phyloP scores from a whole-genome alignment of 1,140 invertebrate genomes.

The Lutraria rhynchaena region DNA sequence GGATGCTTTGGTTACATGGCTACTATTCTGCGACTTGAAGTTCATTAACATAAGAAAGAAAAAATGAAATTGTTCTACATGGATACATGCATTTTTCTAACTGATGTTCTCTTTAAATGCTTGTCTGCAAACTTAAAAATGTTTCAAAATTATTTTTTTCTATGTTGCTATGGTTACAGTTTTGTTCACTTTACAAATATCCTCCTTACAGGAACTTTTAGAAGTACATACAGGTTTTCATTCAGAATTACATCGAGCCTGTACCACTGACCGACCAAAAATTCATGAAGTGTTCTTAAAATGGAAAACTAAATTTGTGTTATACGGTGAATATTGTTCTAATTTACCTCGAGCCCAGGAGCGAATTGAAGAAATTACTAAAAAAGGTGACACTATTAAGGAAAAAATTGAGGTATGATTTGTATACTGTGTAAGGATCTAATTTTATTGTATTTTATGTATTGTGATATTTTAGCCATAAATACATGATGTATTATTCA shows the following conservation, averaged over 20 bases:
- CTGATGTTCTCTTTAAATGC: too few relatives aligned
- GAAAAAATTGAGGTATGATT: slow-evolving; percentile 48
- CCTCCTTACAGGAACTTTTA: slow-evolving; percentile 21
- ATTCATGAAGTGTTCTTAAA: slow-evolving; percentile 87
- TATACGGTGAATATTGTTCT: slow-evolving; percentile 98
- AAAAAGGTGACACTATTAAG: slow-evolving; percentile 77
- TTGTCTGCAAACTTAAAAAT: too few relatives aligned
- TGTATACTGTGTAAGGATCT: too few relatives aligned
- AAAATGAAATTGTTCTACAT: too few relatives aligned
- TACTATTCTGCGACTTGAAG: too few relatives aligned
- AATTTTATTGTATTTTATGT: too few relatives aligned
- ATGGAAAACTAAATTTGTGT: slow-evolving; percentile 94
- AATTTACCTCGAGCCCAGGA: slow-evolving; percentile 93
- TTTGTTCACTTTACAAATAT: too few relatives aligned
- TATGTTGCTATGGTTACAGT: not conserved
- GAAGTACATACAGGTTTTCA: slow-evolving; percentile 92
- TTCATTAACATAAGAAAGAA: too few relatives aligned
- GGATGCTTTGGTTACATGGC: too few relatives aligned
- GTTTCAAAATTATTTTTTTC: not conserved
- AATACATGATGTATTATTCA: too few relatives aligned
- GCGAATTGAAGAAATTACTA: slow-evolving; percentile 88
- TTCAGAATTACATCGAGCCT: slow-evolving; percentile 89
- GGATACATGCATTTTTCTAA: too few relatives aligned
- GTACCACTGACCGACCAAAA: slow-evolving; percentile 82
- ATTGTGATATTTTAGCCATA: too few relatives aligned